Percentiles rank a stretch among this genome's conserved stretches.
These are phyloP conservation scores for Meteorus cinctellus DNA, from an alignment of 2,888 invertebrate species.

Conservation along the genomic window DNA sequence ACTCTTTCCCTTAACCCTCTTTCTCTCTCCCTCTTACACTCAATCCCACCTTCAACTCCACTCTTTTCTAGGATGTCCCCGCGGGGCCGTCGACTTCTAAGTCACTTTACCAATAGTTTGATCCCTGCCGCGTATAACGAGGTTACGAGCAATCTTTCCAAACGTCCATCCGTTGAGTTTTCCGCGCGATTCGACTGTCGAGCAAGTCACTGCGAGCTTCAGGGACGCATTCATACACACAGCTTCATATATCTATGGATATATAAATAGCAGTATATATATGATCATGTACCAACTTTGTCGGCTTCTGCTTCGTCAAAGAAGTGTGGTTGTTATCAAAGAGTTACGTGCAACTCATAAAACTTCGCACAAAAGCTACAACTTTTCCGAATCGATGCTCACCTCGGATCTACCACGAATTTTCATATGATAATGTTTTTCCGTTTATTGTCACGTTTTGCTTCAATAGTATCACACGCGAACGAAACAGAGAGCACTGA, in stretches of 20 bases:
- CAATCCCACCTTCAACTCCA: background rate
- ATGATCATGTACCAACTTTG: conserved; percentile 9
- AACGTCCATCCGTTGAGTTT: conserved; percentile 49
- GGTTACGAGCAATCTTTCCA: conserved; percentile 60
- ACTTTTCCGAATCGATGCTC: conserved; percentile 29
- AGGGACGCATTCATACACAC: background rate
- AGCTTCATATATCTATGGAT: background rate
- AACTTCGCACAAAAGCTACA: conserved; percentile 23
- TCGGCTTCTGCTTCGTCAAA: conserved; percentile 32
- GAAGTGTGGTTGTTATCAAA: conserved; percentile 40
- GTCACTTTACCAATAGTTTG: conserved; percentile 62
- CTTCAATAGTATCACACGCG: background rate
- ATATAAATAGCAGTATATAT: conserved; percentile 11
- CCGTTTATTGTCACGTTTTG: background rate
- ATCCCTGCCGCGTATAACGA: conserved; percentile 59
- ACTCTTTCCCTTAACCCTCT: background rate
- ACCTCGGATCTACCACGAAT: conserved; percentile 20
- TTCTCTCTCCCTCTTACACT: background rate
- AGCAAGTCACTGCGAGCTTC: conserved; percentile 18
- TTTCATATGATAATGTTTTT: conserved; percentile 21
- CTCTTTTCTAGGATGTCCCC: conserved; percentile 7
- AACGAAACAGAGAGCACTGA: too few relatives aligned
- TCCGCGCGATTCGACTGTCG: conserved; percentile 30
- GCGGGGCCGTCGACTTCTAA: conserved; percentile 50
- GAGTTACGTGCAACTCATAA: conserved; percentile 33